These are phyloP conservation scores for Echeneis naucrates DNA, from an alignment of 2,797 vertebrate genomes.

Conservation along the genomic window DNA sequence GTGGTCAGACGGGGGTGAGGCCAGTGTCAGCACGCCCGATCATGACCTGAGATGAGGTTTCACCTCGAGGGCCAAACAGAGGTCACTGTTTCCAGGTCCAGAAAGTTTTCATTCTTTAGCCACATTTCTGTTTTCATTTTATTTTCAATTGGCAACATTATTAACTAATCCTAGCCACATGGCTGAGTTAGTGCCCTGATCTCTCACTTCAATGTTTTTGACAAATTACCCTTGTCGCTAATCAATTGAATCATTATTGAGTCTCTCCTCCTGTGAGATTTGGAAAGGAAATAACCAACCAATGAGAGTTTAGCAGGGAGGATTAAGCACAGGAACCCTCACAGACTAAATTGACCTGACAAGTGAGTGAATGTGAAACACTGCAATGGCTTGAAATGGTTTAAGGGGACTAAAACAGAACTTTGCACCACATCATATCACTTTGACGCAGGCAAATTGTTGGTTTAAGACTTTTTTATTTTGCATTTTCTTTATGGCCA, in stretches of 20 bases:
- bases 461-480: background rate
- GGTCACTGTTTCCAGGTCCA: slow-evolving; percentile 31
- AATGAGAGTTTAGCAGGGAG: background rate
- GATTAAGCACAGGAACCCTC: background rate
- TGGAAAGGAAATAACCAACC: background rate
- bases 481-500: background rate
- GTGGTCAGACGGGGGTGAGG: slow-evolving; percentile 46
- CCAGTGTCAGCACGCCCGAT: slow-evolving; percentile 25
- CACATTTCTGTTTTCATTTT: background rate
- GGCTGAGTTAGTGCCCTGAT: background rate
- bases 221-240: background rate
- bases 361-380: no score
- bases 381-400: no score
- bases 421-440: background rate
- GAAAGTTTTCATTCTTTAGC: background rate
- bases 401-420: background rate
- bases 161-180: background rate
- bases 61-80: slow-evolving; percentile 47
- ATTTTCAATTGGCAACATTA: background rate
- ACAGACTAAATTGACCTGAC: no score
- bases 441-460: background rate
- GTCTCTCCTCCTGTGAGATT: background rate
- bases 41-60: slow-evolving; percentile 62
- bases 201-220: background rate
- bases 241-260: background rate